Evolutionary conservation across 2,888 invertebrate genomes (phyloP).

Genomic region (Platycheirus rosarum): DNA sequence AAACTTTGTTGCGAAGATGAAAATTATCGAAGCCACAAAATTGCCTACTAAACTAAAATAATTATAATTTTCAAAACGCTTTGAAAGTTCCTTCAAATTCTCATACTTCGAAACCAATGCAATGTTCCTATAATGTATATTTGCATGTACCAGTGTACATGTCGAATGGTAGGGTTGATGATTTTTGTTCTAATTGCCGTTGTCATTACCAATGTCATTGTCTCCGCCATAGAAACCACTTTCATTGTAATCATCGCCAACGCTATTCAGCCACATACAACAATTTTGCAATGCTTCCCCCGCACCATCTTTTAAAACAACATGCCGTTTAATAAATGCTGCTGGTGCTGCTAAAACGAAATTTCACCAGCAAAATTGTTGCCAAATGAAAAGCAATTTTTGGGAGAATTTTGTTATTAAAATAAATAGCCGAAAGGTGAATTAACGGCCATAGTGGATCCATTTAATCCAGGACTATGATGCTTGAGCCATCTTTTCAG

Average conservation of each 20-base stretch:
- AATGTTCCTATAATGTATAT: too few relatives aligned
- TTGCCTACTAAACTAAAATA: constrained; percentile 52
- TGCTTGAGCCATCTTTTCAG: too few relatives aligned
- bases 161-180: constrained; percentile 9
- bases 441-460: too few relatives aligned
- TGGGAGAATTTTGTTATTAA: too few relatives aligned
- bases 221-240: constrained; percentile 60
- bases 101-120: constrained; percentile 24
- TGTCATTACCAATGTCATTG: constrained; percentile 73
- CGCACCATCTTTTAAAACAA: constrained; percentile 1
- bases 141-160: too few relatives aligned
- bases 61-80: constrained; percentile 57
- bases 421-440: too few relatives aligned
- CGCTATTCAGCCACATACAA: constrained; percentile 14
- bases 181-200: constrained; percentile 72
- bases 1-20: constrained; percentile 7
- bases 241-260: constrained; percentile 60
- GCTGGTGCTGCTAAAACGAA: not conserved
- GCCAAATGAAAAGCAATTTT: too few relatives aligned
- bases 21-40: constrained; percentile 62
- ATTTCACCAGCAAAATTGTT: constrained; percentile 2
- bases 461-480: too few relatives aligned
- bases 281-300: constrained; percentile 7
- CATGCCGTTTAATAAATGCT: not conserved
- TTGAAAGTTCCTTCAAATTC: constrained; percentile 12